phyloP scores from a whole-genome alignment of 2,888 invertebrate species.

The Candidula unifasciata region DNA sequence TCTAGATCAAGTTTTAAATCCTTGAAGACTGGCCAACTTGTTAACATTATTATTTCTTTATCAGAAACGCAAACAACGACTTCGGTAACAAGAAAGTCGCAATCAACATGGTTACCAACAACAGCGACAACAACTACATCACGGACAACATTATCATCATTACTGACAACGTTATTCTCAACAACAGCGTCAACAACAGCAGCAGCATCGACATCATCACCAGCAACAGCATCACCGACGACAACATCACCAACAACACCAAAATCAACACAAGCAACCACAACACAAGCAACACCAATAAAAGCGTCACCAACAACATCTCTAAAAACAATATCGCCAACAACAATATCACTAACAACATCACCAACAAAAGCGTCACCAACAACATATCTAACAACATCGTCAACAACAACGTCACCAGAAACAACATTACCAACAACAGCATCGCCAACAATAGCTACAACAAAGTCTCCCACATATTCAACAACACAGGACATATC shows the following conservation, averaged over 20 bases:
- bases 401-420: neutral
- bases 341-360: neutral
- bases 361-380: neutral
- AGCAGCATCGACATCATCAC: too few relatives aligned
- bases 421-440: neutral
- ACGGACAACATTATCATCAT: neutral
- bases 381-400: neutral
- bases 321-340: neutral
- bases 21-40: too few relatives aligned
- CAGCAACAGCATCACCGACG: neutral
- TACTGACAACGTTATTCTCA: neutral
- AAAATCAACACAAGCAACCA: neutral
- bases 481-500: neutral
- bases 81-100: too few relatives aligned
- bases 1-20: too few relatives aligned
- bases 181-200: neutral
- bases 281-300: neutral
- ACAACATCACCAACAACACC: neutral
- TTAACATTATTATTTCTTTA: too few relatives aligned
- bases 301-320: neutral
- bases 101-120: too few relatives aligned
- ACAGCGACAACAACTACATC: neutral
- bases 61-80: too few relatives aligned
- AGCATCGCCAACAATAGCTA: neutral
- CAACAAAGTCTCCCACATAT: neutral